Conservation (phyloP, 2,888 invertebrate species). For the Lasioglossum morio region DNA sequence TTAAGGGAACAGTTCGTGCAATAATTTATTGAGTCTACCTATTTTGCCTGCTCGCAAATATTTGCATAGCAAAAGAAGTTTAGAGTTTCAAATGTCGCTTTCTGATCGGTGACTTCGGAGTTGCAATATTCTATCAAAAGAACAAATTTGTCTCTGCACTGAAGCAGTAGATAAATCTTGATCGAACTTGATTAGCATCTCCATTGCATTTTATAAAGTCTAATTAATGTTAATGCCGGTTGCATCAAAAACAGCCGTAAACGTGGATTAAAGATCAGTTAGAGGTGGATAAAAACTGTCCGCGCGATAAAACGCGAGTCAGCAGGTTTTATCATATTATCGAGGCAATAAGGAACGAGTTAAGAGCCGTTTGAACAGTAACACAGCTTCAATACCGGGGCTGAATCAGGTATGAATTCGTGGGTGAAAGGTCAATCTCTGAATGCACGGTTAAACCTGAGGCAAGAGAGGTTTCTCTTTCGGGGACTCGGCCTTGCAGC, state of each 20-base stretch:
- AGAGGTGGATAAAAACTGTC: background rate
- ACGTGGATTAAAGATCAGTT: background rate
- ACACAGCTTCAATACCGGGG: background rate
- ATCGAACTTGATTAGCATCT: background rate
- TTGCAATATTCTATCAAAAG: background rate
- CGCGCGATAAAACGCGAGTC: background rate
- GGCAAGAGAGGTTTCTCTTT: constrained; percentile 30
- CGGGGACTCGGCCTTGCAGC: background rate
- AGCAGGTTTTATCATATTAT: background rate
- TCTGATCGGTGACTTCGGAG: background rate
- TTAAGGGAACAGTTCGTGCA: background rate
- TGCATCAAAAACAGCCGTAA: background rate
- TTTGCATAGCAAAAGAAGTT: background rate
- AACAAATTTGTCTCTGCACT: background rate
- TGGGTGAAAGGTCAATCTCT: constrained; percentile 15
- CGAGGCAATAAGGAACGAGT: background rate
- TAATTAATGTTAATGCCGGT: background rate
- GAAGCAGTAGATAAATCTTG: background rate
- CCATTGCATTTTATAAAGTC: background rate
- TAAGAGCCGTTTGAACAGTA: background rate
- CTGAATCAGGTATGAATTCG: constrained; percentile 6
- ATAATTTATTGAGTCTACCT: background rate
- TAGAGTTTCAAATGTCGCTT: background rate
- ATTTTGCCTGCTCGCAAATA: background rate
- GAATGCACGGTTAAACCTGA: constrained; percentile 21